These are phyloP conservation scores for Eulemur macaco DNA, from an alignment of 2,113 vertebrate species.

Conservation along the genomic window DNA sequence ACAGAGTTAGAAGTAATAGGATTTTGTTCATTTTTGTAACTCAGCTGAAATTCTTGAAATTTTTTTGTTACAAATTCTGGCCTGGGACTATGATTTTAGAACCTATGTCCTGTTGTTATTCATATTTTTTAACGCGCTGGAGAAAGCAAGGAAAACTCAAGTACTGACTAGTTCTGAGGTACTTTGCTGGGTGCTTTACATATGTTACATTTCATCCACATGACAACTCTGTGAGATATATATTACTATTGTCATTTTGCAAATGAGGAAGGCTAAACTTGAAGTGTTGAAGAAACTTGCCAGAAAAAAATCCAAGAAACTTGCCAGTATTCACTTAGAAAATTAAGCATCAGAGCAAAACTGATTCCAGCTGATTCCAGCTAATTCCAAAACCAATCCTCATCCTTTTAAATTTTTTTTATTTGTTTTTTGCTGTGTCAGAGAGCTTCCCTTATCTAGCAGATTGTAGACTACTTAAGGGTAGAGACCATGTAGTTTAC, in stretches of 20 bases:
- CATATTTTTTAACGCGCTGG: neutral
- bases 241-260: neutral
- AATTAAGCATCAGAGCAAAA: neutral
- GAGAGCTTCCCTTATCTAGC: neutral
- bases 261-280: neutral
- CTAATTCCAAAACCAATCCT: neutral
- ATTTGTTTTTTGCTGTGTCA: neutral
- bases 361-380: neutral
- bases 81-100: conserved; percentile 13
- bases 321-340: neutral
- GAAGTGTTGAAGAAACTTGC: neutral
- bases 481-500: neutral
- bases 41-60: neutral
- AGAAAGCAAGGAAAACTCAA: neutral
- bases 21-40: neutral
- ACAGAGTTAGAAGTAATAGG: neutral
- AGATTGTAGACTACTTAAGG: neutral
- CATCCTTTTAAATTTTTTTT: neutral
- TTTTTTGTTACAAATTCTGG: neutral
- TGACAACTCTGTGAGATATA: neutral
- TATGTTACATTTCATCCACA: neutral
- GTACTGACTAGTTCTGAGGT: neutral
- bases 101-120: neutral
- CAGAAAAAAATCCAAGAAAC: neutral
- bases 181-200: neutral